Percentiles rank a stretch among this genome's conserved stretches.
These are phyloP conservation scores for Bucco capensis DNA, from an alignment of 2,113 vertebrate species.

Conservation along the genomic window DNA sequence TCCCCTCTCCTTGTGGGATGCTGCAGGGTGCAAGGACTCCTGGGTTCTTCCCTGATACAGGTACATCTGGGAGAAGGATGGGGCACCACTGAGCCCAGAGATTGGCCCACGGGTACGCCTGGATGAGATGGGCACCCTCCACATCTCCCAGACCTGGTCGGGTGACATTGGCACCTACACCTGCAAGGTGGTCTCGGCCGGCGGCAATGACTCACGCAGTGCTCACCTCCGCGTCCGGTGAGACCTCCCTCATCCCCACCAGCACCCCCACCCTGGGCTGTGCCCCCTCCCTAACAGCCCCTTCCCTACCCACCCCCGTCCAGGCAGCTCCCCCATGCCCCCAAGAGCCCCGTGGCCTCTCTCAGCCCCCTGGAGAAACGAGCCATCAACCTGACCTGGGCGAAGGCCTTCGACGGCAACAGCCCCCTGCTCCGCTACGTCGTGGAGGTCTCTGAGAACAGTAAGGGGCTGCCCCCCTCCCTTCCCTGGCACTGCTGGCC, in stretches of 20 bases:
- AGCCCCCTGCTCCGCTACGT: constrained; percentile 89
- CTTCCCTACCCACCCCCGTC: background rate
- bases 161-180: constrained; percentile 96
- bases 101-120: constrained; percentile 81
- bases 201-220: constrained; percentile 91
- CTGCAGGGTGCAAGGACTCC: background rate
- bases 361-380: constrained; percentile 84
- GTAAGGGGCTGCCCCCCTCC: constrained; percentile 74
- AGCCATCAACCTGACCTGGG: constrained; percentile 93
- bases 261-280: fast-evolving
- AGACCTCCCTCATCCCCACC: background rate
- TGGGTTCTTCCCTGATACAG: constrained; percentile 37
- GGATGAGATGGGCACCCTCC: constrained; percentile 84
- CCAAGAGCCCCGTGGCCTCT: constrained; percentile 80
- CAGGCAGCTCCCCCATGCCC: constrained; percentile 92
- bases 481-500: background rate
- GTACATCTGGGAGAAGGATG: constrained; percentile 95
- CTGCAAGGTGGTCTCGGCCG: constrained; percentile 88
- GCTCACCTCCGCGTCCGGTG: constrained; percentile 94
- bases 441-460: constrained; percentile 96
- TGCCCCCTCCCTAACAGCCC: background rate
- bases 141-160: constrained; percentile 98
- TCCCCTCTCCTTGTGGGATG: background rate
- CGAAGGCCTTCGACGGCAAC: constrained; percentile 94
- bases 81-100: constrained; percentile 73